These are phyloP conservation scores for Sebastes iracundus DNA, from an alignment of 2,797 vertebrate species.

Conservation along the genomic window DNA sequence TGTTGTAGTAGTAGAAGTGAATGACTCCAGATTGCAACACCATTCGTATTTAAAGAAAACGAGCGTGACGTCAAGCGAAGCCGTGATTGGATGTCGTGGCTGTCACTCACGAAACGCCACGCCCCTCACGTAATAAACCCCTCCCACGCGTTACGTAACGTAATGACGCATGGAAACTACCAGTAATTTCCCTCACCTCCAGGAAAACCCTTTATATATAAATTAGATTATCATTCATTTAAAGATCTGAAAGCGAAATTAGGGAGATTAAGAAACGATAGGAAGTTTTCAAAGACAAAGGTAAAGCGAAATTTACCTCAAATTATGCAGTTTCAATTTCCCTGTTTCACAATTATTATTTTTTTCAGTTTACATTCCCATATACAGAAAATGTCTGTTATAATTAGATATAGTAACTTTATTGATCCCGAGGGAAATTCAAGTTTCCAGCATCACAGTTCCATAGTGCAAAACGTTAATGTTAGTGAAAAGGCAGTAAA, in stretches of 20 bases:
- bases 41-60: neutral
- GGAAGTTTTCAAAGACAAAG: neutral
- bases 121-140: neutral
- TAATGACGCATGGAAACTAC: slow-evolving; percentile 65
- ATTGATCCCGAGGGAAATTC: too few relatives aligned
- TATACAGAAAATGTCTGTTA: neutral
- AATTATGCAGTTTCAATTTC: neutral
- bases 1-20: slow-evolving; percentile 18
- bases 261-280: fast-evolving
- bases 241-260: neutral
- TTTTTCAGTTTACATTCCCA: neutral
- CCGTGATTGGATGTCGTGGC: slow-evolving; percentile 38
- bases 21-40: slow-evolving; percentile 34
- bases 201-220: neutral
- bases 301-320: neutral
- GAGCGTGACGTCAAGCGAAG: neutral
- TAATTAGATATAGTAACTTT: neutral
- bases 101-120: neutral
- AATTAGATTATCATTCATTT: too few relatives aligned
- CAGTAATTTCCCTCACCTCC: slow-evolving; percentile 39
- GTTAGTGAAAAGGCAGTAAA: too few relatives aligned
- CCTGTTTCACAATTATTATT: too few relatives aligned
- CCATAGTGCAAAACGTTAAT: too few relatives aligned
- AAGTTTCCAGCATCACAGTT: too few relatives aligned
- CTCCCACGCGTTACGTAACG: neutral